Percentiles rank a stretch among this genome's conserved stretches.
phyloP scores from a whole-genome alignment of 1,140 invertebrate genomes.

The Lordiphosa stackelbergi region DNA sequence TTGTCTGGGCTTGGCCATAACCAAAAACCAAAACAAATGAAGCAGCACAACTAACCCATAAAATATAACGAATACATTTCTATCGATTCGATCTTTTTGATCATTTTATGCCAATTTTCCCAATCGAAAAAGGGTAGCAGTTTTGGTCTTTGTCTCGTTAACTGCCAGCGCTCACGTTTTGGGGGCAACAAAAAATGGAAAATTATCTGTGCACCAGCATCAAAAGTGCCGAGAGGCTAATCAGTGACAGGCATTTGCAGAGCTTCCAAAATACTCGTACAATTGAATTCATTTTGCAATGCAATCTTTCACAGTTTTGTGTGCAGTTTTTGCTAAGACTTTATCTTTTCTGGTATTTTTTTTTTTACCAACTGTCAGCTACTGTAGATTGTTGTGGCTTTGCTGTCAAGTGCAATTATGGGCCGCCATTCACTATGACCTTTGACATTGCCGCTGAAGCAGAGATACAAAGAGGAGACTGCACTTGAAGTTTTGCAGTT shows the following conservation, averaged over 20 bases:
- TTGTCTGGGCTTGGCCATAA: conserved; percentile 8
- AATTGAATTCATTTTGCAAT: conserved; percentile 13
- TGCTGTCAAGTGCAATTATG: conserved; percentile 15
- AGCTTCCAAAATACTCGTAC: background rate
- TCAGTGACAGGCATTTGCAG: conserved; percentile 5
- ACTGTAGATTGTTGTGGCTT: conserved; percentile 7
- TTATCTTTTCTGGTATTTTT: conserved; percentile 5
- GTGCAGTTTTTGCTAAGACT: conserved; percentile 7
- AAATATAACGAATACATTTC: conserved; percentile 1
- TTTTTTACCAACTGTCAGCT: conserved; percentile 1
- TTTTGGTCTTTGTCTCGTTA: conserved; percentile 5
- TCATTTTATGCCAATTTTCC: background rate
- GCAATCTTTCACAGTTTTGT: conserved; percentile 13
- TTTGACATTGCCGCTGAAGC: conserved; percentile 9
- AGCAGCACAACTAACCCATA: conserved; percentile 5
- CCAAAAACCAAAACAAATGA: conserved; percentile 12
- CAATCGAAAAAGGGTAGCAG: conserved; percentile 3
- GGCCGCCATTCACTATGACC: conserved; percentile 11
- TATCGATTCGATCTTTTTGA: conserved; percentile 4
- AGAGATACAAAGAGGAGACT: background rate
- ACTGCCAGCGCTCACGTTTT: conserved; percentile 3
- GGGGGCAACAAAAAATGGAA: conserved; percentile 2
- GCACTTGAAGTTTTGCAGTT: conserved; percentile 6
- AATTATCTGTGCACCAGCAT: conserved; percentile 9
- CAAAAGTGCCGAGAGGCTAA: conserved; percentile 11